These are phyloP conservation scores for Eupsilia transversa DNA, from an alignment of 2,888 invertebrate species.

Conservation along the genomic window DNA sequence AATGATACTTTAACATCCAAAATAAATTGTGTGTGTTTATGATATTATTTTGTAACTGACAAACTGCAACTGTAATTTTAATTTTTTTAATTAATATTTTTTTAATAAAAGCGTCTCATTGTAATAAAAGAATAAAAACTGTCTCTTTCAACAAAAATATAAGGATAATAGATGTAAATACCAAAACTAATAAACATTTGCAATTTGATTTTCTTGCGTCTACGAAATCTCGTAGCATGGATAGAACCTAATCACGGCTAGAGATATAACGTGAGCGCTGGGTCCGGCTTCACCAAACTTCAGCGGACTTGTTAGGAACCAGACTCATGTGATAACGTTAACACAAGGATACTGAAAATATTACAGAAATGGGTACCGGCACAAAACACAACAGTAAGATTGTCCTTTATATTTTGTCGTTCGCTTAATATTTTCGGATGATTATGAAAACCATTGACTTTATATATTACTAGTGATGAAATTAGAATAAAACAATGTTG, in stretches of 20 bases:
- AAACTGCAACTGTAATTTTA: too few species aligned
- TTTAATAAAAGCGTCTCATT: not conserved
- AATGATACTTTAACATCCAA: too few species aligned
- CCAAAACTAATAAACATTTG: not conserved
- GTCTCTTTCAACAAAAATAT: not conserved
- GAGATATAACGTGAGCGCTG: slow-evolving; percentile 3
- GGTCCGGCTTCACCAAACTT: slow-evolving; percentile 72
- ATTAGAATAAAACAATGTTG: not conserved
- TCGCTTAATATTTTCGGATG: not conserved
- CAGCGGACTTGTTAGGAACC: slow-evolving; percentile 27
- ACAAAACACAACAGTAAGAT: not conserved
- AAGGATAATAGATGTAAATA: not conserved
- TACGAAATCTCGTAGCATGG: slow-evolving; percentile 18
- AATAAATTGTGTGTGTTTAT: too few species aligned
- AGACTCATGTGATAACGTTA: slow-evolving; percentile 17
- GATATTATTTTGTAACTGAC: too few species aligned
- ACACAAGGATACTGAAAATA: not conserved
- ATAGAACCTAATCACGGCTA: not conserved
- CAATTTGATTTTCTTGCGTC: not conserved
- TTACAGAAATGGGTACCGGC: not conserved
- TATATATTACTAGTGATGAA: too few species aligned
- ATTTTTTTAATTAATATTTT: too few species aligned
- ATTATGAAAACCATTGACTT: not conserved
- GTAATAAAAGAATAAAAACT: not conserved
- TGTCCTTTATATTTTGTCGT: not conserved